These are phyloP conservation scores for Pseudochirops cupreus DNA, from an alignment of 2,797 vertebrate genomes.

Conservation along the genomic window DNA sequence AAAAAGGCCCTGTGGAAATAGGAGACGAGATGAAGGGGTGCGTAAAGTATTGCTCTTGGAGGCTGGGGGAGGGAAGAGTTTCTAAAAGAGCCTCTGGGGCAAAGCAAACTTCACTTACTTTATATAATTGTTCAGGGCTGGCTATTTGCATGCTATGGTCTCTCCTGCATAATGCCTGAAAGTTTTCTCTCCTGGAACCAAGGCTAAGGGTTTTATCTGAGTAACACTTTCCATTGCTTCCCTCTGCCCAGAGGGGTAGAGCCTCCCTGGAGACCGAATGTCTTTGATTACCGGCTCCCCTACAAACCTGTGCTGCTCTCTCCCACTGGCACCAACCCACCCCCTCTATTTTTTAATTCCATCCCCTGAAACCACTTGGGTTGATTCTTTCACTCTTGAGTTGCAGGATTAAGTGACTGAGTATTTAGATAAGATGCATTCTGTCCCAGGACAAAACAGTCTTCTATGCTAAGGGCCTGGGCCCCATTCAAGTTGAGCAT, in stretches of 20 bases:
- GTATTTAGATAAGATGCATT: conserved; percentile 66
- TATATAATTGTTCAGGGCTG: neutral
- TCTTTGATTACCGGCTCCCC: conserved; percentile 67
- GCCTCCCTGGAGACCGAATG: conserved; percentile 42
- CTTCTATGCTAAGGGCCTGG: conserved; percentile 38
- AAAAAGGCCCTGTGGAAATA: neutral
- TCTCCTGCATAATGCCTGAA: conserved; percentile 21
- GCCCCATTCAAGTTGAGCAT: conserved; percentile 52
- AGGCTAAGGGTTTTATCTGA: neutral
- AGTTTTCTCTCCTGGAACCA: neutral
- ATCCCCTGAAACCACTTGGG: conserved; percentile 32
- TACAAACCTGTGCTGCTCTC: neutral
- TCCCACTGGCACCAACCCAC: neutral
- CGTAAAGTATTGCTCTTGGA: neutral
- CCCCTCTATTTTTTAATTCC: neutral
- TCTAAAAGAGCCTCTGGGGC: neutral
- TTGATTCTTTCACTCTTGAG: conserved; percentile 60
- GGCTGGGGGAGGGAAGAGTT: conserved; percentile 3
- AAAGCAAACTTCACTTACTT: neutral
- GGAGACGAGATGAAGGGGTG: neutral
- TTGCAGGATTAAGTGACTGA: conserved; percentile 73
- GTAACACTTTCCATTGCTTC: neutral
- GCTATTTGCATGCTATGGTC: neutral
- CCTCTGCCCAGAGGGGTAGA: conserved; percentile 10
- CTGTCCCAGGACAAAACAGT: conserved; percentile 46